These are phyloP conservation scores for Phalacrocorax aristotelis DNA, from an alignment of 2,113 vertebrate genomes.

Conservation along the genomic window DNA sequence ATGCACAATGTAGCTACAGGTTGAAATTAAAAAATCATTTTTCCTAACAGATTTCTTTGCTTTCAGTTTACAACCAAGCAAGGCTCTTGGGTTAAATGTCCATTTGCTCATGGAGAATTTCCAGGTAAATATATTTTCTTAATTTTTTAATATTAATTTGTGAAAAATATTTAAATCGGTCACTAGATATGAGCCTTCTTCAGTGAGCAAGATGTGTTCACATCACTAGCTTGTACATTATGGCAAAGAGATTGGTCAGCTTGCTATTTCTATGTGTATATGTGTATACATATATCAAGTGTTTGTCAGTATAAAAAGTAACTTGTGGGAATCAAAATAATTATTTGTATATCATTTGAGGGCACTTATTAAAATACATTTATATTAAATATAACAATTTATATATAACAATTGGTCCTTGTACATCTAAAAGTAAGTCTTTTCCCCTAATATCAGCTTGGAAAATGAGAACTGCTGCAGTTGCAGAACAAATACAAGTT, in stretches of 20 bases:
- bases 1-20: neutral
- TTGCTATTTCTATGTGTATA: neutral
- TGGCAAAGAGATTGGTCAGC: neutral
- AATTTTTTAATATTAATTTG: neutral
- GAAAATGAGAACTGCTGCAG: constrained; percentile 58
- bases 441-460: constrained; percentile 56
- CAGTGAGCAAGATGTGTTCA: neutral
- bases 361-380: neutral
- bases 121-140: constrained; percentile 70
- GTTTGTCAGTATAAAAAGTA: neutral
- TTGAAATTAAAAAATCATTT: no score
- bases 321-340: neutral
- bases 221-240: neutral
- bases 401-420: neutral
- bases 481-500: constrained; percentile 47
- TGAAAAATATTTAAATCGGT: neutral
- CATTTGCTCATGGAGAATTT: constrained; percentile 75
- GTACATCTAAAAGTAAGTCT: constrained; percentile 1
- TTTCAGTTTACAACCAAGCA: constrained; percentile 77
- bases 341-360: neutral
- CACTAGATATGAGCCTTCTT: neutral
- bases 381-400: neutral
- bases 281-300: neutral
- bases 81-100: constrained; percentile 81
- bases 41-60: constrained; percentile 23